Percentiles rank a stretch among this genome's conserved stretches.
Evolutionary conservation across 2,113 vertebrate species (phyloP).

Genomic region (Pelecanus crispus): DNA sequence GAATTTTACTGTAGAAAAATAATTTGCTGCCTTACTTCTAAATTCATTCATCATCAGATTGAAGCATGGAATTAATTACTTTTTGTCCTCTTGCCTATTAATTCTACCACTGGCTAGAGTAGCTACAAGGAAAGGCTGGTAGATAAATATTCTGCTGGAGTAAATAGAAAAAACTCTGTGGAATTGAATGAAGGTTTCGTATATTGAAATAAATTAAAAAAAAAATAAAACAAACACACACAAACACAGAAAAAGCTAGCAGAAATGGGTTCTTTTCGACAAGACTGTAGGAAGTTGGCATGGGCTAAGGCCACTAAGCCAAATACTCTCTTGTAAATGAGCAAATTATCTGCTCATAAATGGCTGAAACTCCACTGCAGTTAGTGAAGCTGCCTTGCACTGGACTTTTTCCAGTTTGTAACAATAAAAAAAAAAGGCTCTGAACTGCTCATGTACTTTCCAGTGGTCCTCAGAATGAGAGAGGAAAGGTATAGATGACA

Average conservation of each 20-base stretch:
- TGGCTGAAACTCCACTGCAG: background rate
- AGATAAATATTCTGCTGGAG: background rate
- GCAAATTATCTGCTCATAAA: background rate
- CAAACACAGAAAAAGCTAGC: background rate
- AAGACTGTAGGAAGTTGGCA: background rate
- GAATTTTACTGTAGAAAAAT: slow-evolving; percentile 29
- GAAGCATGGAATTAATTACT: background rate
- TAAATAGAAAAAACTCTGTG: background rate
- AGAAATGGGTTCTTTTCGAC: background rate
- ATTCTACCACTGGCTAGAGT: background rate
- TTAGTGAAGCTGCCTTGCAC: background rate
- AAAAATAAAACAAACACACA: background rate
- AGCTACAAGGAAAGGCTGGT: background rate
- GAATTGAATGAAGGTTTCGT: background rate
- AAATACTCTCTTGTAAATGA: background rate
- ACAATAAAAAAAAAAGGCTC: background rate
- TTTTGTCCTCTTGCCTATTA: background rate
- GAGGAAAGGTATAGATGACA: background rate
- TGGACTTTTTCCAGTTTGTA: background rate
- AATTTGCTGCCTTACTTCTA: background rate
- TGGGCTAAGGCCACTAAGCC: background rate
- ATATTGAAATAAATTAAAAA: background rate
- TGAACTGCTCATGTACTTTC: background rate
- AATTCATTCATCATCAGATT: background rate
- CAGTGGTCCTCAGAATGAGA: background rate